Conservation (phyloP, 2,797 vertebrate genomes). For the Odontamblyopus rebecca region DNA sequence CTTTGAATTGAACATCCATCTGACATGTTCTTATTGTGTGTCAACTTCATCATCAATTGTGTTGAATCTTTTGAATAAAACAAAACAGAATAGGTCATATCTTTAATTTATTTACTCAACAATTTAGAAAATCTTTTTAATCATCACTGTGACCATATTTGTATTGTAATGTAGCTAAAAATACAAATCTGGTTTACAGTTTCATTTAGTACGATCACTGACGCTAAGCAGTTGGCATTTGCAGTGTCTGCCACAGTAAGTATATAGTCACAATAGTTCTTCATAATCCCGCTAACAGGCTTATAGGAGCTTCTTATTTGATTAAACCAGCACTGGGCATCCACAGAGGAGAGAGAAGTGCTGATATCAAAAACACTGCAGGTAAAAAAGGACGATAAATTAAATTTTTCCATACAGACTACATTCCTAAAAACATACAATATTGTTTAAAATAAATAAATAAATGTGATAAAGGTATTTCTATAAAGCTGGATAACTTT, state of each 20-base stretch:
- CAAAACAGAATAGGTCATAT: too few relatives aligned
- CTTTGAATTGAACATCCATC: too few relatives aligned
- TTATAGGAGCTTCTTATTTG: constrained; percentile 59
- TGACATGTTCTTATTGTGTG: too few relatives aligned
- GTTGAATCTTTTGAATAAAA: too few relatives aligned
- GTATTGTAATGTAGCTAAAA: not conserved
- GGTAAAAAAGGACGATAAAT: not conserved
- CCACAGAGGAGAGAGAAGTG: constrained; percentile 20
- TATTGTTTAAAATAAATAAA: too few relatives aligned
- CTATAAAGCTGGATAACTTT: too few relatives aligned
- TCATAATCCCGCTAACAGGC: constrained; percentile 67
- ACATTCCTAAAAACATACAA: too few relatives aligned
- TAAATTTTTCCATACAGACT: not conserved
- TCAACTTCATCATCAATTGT: not conserved
- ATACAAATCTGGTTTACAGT: constrained; percentile 12
- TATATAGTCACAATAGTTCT: constrained; percentile 47
- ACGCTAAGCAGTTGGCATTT: constrained; percentile 44
- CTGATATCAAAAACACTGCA: constrained; percentile 39
- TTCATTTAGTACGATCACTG: constrained; percentile 18
- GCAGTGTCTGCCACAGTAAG: constrained; percentile 47
- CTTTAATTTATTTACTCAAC: too few relatives aligned
- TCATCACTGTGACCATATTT: too few relatives aligned
- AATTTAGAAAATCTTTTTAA: too few relatives aligned
- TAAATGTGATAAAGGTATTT: too few relatives aligned
- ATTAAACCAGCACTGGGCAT: constrained; percentile 47